Evolutionary conservation across 2,113 vertebrate species (phyloP).

Genomic region (Lamprotornis superbus): DNA sequence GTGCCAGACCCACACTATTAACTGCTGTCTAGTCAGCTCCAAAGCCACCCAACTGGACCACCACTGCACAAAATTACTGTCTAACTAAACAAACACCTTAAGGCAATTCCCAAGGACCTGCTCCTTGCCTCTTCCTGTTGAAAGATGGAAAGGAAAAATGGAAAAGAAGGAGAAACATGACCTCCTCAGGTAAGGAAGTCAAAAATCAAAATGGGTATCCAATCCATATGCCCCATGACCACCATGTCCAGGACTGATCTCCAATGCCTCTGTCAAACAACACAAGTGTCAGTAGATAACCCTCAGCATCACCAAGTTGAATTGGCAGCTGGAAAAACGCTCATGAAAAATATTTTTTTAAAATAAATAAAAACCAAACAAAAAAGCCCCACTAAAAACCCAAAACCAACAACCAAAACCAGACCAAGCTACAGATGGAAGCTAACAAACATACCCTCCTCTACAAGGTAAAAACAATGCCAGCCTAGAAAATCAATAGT

Average conservation of each 20-base stretch:
- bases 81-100: conserved; percentile 46
- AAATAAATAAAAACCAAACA: neutral
- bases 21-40: conserved; percentile 24
- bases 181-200: neutral
- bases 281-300: neutral
- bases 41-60: conserved; percentile 55
- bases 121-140: neutral
- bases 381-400: neutral
- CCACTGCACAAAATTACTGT: conserved; percentile 15
- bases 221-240: neutral
- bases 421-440: neutral
- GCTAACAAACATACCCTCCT: neutral
- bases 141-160: conserved; percentile 8
- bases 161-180: neutral
- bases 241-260: neutral
- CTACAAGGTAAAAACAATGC: neutral
- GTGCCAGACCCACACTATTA: conserved; percentile 33
- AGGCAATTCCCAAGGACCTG: conserved; percentile 40
- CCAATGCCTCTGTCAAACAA: neutral
- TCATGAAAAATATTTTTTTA: neutral
- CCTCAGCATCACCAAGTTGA: neutral
- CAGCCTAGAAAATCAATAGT: neutral
- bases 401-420: neutral
- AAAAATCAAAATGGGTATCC: neutral
- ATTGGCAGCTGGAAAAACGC: neutral